A percentile compares a stretch with the other conserved stretches of the same genome.
These are phyloP conservation scores for Matsumurasca onukii DNA, from an alignment of 1,140 invertebrate genomes.

Conservation along the genomic window DNA sequence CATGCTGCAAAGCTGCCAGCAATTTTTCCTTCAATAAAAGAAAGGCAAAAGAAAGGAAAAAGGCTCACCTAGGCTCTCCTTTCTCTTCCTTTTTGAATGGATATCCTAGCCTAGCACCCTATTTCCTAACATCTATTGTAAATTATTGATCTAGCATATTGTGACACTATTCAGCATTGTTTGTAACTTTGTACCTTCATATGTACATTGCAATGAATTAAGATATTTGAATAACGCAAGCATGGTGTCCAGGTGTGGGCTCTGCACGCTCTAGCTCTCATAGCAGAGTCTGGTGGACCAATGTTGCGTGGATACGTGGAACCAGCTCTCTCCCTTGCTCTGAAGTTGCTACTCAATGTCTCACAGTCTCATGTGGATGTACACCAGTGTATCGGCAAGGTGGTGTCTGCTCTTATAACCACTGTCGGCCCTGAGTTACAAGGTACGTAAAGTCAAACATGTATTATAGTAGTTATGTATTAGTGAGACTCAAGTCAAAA, in stretches of 20 bases:
- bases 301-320: constrained; percentile 98
- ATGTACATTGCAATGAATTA: no score
- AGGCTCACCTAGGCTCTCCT: no score
- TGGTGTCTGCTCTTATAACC: constrained; percentile 92
- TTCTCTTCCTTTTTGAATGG: no score
- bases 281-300: constrained; percentile 96
- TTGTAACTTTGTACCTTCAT: no score
- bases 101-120: no score
- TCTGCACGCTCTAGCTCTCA: constrained; percentile 89
- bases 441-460: constrained; percentile 53
- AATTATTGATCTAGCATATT: no score
- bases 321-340: constrained; percentile 82
- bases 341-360: constrained; percentile 87
- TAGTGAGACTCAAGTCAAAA: not conserved
- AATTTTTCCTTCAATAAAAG: no score
- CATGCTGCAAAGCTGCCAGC: no score
- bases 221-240: no score
- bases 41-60: no score
- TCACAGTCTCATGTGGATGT: constrained; percentile 90
- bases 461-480: not conserved
- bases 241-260: constrained; percentile 98
- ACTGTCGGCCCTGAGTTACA: constrained; percentile 97
- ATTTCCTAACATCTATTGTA: no score
- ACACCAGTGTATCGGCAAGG: constrained; percentile 92
- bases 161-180: no score